Base-by-base conservation (phyloP, 2,113 vertebrate species). In the Cygnus atratus region DNA sequence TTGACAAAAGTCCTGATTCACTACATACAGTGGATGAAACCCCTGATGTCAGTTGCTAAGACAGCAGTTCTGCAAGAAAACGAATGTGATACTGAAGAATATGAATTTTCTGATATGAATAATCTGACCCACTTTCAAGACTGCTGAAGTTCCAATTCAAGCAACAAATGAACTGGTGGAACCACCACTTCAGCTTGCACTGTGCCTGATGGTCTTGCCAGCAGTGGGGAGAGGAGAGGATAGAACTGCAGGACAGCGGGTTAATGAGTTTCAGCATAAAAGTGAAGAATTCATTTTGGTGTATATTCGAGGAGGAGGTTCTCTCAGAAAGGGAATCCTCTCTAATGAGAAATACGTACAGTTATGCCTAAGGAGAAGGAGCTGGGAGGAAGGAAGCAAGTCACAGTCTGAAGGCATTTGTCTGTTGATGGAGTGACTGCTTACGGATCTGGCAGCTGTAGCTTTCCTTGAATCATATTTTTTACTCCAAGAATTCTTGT, bases 331-430 rank as follows among this genome's bases (percentile, higher is more conserved):
- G 78, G 44, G 68, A 85, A 41, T 65, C 21, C 71, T 88, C 31
- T 91, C 20, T 87, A 73, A 87, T 87, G 87, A 89, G 87, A 92
- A 80, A 71, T 94, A 92, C 25, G 11, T 92, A 88, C 79, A 70
- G 44, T 19, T 71, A 55, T 95, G 71, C 68, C 83, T 50, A 18
- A 80, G 71, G 43, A 88, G 92, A 74, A 91, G 78, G 86, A 93
- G 80, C 70, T 87, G 81, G 48, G 87, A 95, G 96, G 93, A 96
- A 92, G 96, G 93, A 96, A 97, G 37, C 80, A 61, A 93, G 77
- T 91, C 84, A 85, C 76, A 84, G 91, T 81, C 67, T 92, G 86
- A 78, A 93, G 62, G 43, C 87, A 78, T 92, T 96, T 92, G 84
- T 89, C 73, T 26, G 7, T 84, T 84, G 81, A 75, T 79, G 57